phyloP scores from a whole-genome alignment of 2,113 vertebrate genomes.

The Cnemophilus loriae region DNA sequence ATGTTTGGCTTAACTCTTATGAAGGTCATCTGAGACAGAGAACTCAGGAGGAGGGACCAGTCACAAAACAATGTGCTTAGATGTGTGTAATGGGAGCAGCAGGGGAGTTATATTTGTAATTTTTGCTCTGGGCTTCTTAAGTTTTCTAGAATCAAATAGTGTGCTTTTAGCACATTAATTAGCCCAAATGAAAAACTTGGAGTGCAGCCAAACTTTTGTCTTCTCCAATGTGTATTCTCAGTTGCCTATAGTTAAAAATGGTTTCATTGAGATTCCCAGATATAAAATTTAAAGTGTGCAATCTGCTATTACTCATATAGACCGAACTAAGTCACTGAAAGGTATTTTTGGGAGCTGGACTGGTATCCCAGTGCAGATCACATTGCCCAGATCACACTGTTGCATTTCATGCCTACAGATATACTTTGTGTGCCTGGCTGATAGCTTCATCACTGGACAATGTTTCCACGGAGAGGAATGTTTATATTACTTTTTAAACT shows the following conservation, averaged over 20 bases:
- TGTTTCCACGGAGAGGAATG: background rate
- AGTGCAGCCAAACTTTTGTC: background rate
- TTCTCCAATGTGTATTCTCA: background rate
- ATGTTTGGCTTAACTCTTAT: background rate
- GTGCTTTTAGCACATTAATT: background rate
- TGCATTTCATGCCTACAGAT: background rate
- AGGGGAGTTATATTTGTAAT: background rate
- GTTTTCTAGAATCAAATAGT: background rate
- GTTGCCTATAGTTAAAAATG: background rate
- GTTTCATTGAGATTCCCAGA: background rate
- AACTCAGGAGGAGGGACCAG: background rate
- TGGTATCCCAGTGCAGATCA: background rate
- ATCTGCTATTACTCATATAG: background rate
- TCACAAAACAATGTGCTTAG: background rate
- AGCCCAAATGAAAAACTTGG: background rate
- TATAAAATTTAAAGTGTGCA: background rate
- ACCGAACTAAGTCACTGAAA: background rate
- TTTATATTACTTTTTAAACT: background rate
- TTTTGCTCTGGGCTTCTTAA: background rate
- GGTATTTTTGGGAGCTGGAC: background rate
- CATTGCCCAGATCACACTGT: background rate
- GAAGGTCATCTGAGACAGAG: background rate
- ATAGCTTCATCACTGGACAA: background rate
- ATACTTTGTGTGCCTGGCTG: background rate
- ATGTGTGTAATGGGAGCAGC: background rate